Percentiles rank a stretch among this genome's conserved stretches.
Conservation (phyloP, 2,797 vertebrate genomes). For the Halcyon leucocephala region DNA sequence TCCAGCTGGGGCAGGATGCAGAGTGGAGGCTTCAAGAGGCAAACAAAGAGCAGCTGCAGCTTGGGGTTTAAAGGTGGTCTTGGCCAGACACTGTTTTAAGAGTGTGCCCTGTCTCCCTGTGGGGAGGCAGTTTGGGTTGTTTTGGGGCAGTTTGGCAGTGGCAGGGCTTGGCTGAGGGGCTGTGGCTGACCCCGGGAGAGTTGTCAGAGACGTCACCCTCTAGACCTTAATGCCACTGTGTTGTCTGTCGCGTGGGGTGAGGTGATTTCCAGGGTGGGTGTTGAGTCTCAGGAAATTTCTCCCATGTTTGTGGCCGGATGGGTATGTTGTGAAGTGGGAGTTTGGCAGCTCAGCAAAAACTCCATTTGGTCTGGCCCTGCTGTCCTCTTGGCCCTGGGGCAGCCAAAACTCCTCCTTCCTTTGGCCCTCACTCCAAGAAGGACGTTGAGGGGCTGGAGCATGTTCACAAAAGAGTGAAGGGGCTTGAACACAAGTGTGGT, state of each 20-base stretch:
- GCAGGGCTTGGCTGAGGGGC: neutral
- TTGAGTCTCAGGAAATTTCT: neutral
- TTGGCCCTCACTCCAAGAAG: neutral
- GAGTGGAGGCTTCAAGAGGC: neutral
- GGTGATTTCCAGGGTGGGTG: neutral
- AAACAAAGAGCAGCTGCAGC: neutral
- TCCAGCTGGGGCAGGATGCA: neutral
- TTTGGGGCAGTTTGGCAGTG: neutral
- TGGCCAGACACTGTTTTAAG: neutral
- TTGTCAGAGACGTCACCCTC: accelerated
- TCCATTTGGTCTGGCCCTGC: neutral
- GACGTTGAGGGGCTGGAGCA: neutral
- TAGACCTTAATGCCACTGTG: accelerated
- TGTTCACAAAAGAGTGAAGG: neutral
- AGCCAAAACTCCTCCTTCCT: neutral
- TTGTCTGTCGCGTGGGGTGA: neutral
- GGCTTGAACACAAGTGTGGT: neutral
- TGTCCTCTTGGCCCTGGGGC: accelerated
- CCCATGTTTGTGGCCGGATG: accelerated
- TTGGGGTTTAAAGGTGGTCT: neutral
- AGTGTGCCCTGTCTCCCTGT: accelerated
- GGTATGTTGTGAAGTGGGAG: neutral
- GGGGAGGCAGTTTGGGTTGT: neutral
- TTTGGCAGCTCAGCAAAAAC: neutral
- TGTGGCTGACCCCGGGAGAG: accelerated